These are phyloP conservation scores for Mesopsocus fuscifrons DNA, from an alignment of 2,888 invertebrate genomes.

Conservation along the genomic window DNA sequence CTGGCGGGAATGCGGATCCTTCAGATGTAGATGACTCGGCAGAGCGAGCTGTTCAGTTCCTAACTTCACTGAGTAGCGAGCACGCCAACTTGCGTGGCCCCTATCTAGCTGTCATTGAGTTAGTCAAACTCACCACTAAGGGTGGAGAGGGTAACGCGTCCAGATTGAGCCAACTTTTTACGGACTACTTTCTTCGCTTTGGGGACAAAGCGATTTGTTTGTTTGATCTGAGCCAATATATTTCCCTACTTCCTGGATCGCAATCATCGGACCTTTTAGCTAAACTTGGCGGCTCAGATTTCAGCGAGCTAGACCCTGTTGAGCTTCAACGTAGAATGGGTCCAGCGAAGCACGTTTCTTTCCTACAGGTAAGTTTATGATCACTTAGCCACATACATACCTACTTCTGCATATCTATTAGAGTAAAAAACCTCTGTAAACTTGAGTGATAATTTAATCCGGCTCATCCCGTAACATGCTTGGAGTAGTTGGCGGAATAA, in stretches of 20 bases:
- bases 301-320: background rate
- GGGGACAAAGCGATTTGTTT: background rate
- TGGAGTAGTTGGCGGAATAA: no score
- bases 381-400: no score
- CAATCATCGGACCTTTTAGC: background rate
- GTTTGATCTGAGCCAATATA: background rate
- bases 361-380: no score
- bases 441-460: no score
- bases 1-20: background rate
- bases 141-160: background rate
- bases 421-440: no score
- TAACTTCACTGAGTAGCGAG: background rate
- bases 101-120: background rate
- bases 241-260: background rate
- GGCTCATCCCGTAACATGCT: no score
- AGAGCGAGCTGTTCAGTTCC: background rate
- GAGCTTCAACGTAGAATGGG: background rate
- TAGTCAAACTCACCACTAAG: background rate
- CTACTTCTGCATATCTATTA: no score
- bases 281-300: background rate
- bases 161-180: background rate
- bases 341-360: background rate
- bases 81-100: background rate
- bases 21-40: background rate
- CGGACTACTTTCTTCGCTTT: background rate